Conservation (phyloP, 2,888 invertebrate species). For the Oligia latruncula region DNA sequence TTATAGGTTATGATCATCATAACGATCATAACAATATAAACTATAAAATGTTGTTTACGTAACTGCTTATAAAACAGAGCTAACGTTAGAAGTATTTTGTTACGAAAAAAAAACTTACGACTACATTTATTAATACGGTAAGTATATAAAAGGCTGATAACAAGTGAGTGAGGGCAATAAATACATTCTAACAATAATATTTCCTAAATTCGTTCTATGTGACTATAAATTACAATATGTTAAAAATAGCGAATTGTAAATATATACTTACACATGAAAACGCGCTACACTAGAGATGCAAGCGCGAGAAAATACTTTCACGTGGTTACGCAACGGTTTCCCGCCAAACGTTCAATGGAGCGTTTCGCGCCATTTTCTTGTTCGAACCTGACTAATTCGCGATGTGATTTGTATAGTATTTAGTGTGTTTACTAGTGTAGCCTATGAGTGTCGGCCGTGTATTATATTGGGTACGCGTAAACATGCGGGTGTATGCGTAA, state of each 20-base stretch:
- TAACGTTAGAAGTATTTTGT: slow-evolving; percentile 9
- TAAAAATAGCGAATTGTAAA: slow-evolving; percentile 54
- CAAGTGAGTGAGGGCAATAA: neutral
- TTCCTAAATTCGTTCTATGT: slow-evolving; percentile 5
- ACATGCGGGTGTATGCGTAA: slow-evolving; percentile 85
- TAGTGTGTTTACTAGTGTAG: slow-evolving; percentile 66
- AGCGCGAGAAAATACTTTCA: slow-evolving; percentile 80
- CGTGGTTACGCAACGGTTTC: slow-evolving; percentile 84
- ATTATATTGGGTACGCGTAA: slow-evolving; percentile 78
- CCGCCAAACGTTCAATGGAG: slow-evolving; percentile 87
- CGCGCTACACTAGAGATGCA: slow-evolving; percentile 26
- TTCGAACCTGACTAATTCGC: slow-evolving; percentile 77
- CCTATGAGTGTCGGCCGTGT: slow-evolving; percentile 74
- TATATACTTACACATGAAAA: slow-evolving; percentile 55
- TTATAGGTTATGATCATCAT: slow-evolving; percentile 70
- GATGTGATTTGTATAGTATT: slow-evolving; percentile 67
- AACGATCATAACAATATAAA: slow-evolving; percentile 65
- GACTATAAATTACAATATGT: slow-evolving; percentile 24
- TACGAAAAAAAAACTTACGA: slow-evolving; percentile 9
- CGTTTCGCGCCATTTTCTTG: slow-evolving; percentile 85
- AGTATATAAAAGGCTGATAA: slow-evolving; percentile 16
- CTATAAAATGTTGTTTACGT: slow-evolving; percentile 47
- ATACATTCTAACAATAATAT: slow-evolving; percentile 4
- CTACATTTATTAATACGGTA: slow-evolving; percentile 25
- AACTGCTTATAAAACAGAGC: slow-evolving; percentile 23